Conservation (phyloP, 2,797 vertebrate species). For the Poecilia velifera region DNA sequence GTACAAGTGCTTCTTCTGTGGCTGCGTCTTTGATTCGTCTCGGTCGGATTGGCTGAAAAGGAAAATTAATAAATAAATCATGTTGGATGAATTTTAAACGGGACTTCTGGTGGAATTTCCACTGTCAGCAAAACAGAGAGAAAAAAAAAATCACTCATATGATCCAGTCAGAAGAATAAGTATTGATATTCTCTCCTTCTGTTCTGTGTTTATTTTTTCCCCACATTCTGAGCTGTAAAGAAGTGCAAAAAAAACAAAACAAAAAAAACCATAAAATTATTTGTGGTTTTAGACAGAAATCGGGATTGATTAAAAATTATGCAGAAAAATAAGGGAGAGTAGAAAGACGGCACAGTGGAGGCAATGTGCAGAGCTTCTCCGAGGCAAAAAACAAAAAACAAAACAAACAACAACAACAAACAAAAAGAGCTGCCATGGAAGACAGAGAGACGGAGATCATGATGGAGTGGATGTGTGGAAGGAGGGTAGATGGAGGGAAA, state of each 20-base stretch:
- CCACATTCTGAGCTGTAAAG: conserved; percentile 37
- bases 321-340: conserved; percentile 47
- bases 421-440: conserved; percentile 29
- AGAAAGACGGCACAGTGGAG: conserved; percentile 60
- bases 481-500: conserved; percentile 34
- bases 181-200: conserved; percentile 62
- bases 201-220: conserved; percentile 22
- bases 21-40: conserved; percentile 42
- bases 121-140: conserved; percentile 36
- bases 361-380: conserved; percentile 51
- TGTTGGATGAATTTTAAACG: conserved; percentile 62
- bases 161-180: conserved; percentile 57
- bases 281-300: conserved; percentile 54
- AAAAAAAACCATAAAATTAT: conserved; percentile 46
- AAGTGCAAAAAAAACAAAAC: conserved; percentile 14
- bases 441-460: conserved; percentile 20
- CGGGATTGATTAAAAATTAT: conserved; percentile 70
- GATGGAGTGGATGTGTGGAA: conserved; percentile 11
- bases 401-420: conserved; percentile 39
- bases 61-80: conserved; percentile 34
- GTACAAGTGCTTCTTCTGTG: conserved; percentile 50
- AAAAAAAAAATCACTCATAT: conserved; percentile 51
- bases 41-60: conserved; percentile 47
- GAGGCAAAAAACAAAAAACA: conserved; percentile 36
- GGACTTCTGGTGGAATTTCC: conserved; percentile 51